These are phyloP conservation scores for Petrolisthes manimaculis DNA, from an alignment of 2,888 invertebrate species.

Conservation along the genomic window DNA sequence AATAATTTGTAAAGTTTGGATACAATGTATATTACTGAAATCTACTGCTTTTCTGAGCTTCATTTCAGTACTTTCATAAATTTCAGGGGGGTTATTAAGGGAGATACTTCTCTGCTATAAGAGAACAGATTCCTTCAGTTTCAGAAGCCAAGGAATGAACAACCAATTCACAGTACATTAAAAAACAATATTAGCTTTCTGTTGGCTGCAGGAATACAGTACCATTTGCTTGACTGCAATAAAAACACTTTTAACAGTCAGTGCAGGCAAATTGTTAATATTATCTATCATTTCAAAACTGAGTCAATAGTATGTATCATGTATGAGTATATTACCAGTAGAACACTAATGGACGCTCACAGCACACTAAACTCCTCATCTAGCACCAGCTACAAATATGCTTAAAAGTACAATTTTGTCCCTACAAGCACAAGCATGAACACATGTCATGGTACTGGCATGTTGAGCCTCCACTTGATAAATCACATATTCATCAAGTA, in stretches of 20 bases:
- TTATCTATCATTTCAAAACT: not conserved
- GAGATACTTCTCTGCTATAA: no score
- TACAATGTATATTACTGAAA: no score
- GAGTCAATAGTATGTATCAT: not conserved
- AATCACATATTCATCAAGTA: not conserved
- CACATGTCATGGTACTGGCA: not conserved
- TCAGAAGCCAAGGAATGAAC: no score
- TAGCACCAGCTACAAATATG: slow-evolving; percentile 50
- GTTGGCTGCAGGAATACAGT: no score
- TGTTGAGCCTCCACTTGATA: not conserved
- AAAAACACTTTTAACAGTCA: not conserved
- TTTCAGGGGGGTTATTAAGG: no score
- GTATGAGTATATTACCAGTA: slow-evolving; percentile 35
- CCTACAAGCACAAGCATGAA: slow-evolving; percentile 33
- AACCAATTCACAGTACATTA: no score
- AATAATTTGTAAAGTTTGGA: no score
- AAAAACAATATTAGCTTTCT: no score
- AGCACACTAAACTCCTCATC: slow-evolving; percentile 37
- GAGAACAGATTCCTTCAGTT: no score
- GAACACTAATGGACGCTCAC: slow-evolving; percentile 13
- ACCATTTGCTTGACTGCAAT: no score
- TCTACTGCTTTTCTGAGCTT: no score
- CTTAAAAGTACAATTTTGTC: slow-evolving; percentile 12
- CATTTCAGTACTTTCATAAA: no score
- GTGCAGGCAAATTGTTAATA: not conserved